phyloP scores from a whole-genome alignment of 2,113 vertebrate genomes.

The Corydoras maculifer region DNA sequence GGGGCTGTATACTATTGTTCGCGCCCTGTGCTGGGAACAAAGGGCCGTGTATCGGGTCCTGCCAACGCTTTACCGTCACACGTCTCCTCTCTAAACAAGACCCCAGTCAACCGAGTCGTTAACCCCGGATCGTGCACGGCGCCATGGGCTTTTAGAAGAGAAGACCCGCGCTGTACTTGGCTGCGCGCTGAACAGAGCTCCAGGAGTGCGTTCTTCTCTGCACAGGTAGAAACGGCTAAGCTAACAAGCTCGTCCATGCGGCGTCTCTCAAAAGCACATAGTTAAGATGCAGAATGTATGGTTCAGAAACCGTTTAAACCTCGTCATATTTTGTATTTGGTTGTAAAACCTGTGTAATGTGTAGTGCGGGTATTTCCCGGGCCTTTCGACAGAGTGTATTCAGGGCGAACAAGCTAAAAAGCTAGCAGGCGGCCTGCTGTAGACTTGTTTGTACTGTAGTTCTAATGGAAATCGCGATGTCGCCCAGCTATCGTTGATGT shows the following conservation, averaged over 20 bases:
- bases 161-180: constrained; percentile 13
- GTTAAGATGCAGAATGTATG: no score
- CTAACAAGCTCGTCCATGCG: constrained; percentile 4
- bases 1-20: constrained; percentile 46
- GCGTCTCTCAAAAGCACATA: no score
- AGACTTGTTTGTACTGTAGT: background rate
- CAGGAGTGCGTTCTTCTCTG: constrained; percentile 26
- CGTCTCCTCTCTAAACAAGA: background rate
- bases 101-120: background rate
- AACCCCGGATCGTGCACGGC: constrained; percentile 3
- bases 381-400: no score
- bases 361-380: no score
- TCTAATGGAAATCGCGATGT: no score
- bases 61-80: constrained; percentile 7
- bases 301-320: no score
- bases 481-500: no score
- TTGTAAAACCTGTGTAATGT: no score
- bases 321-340: no score
- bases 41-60: constrained; percentile 36
- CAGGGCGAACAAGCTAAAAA: no score
- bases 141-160: constrained; percentile 30
- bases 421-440: background rate
- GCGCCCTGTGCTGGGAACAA: constrained; percentile 47
- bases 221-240: constrained; percentile 23
- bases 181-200: constrained; percentile 13